Evolutionary conservation across 2,113 vertebrate genomes (phyloP).

Genomic region (Euleptes europaea): DNA sequence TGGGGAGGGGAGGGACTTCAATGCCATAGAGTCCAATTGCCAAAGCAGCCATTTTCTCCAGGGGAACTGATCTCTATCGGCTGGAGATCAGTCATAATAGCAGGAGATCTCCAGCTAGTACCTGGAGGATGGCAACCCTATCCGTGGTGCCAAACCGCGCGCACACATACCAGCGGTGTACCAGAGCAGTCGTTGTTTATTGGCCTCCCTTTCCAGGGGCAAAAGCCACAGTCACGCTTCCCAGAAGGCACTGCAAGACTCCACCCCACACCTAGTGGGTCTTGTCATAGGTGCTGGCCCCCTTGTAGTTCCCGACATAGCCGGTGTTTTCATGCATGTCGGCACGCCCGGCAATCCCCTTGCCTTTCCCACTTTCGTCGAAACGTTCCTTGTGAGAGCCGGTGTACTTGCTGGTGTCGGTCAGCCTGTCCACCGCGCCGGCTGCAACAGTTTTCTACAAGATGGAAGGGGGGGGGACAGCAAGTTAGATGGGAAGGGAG

Average conservation of each 20-base stretch:
- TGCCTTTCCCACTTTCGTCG: conserved; percentile 85
- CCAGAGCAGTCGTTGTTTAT: conserved; percentile 10
- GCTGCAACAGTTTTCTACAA: conserved; percentile 80
- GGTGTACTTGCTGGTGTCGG: conserved; percentile 82
- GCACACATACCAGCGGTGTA: neutral
- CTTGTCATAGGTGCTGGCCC: conserved; percentile 81
- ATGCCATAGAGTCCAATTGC: no score
- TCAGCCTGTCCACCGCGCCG: conserved; percentile 83
- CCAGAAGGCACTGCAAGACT: neutral
- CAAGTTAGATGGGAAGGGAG: neutral
- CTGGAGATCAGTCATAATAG: no score
- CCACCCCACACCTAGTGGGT: conserved; percentile 18
- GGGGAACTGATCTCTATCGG: no score
- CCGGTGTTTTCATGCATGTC: conserved; percentile 75
- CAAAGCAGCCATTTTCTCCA: no score
- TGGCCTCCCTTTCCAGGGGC: neutral
- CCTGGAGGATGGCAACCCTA: no score
- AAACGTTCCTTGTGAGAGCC: conserved; percentile 89
- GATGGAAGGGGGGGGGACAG: neutral
- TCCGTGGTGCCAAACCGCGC: no score
- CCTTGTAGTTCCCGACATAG: conserved; percentile 85
- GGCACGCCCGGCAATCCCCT: conserved; percentile 78
- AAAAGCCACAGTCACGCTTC: neutral
- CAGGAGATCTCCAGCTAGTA: no score
- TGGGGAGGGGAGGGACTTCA: no score